Base-by-base conservation (phyloP, 2,888 invertebrate species). In the Meliscaeva auricollis region DNA sequence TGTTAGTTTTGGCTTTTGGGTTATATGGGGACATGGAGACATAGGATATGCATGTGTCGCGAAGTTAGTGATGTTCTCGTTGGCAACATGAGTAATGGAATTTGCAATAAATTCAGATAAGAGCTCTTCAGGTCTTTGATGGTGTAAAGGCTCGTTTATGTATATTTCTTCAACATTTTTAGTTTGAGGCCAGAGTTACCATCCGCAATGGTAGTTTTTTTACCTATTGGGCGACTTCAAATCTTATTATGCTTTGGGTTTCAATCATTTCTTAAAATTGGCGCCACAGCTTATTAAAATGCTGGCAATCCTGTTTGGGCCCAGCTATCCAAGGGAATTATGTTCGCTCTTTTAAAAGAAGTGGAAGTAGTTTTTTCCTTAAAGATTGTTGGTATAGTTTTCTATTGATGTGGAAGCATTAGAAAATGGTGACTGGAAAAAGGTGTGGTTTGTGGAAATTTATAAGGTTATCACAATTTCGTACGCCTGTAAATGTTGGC, bases 21-120 rank as follows among this genome's bases (percentile, higher is more conserved):
- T 85, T 85, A 76, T 76, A 85, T 84, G 80, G 72, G 84, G 66
- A 85, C 76, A 76, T 72, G 8, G 54, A 54, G 54, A 30, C 54
- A 54, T 15, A 54, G 74, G 62, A 74, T 74, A 78, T 69, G 77
- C 68, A 69, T 80, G 68, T 81, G 76, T 81, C 76, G 76, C 73
- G 76, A 81, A 76, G 80, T 85, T 85, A 77, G 38, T 38, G 76
- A 85, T 85, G 85, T 85, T 81, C 85, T 85, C 72, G 85, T 85
- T 85, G 85, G 85, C 85, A 85, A 81, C 76, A 85, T 85, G 85
- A 85, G 76, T 85, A 85, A 85, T 85, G 85, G 85, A 85, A 85
- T 85, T 76, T 69, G 80, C 73, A 85, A 85, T 85, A 80, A 85
- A 81, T 85, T 85, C 73, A 85, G 85, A 85, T 85, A 85, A 85